These are phyloP conservation scores for Phlogophora meticulosa DNA, from an alignment of 2,888 invertebrate species.

Conservation along the genomic window DNA sequence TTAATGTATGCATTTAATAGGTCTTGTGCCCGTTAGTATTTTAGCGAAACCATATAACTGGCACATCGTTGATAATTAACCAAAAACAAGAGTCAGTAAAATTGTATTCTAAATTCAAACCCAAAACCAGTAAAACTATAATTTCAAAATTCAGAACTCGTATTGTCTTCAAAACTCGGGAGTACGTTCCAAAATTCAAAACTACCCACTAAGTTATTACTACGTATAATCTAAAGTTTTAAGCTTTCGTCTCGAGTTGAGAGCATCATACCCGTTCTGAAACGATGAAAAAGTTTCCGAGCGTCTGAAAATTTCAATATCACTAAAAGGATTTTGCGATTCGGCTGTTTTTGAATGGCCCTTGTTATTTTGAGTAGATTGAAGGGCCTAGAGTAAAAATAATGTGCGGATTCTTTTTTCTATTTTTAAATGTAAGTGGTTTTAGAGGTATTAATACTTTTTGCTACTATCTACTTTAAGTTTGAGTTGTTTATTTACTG, in stretches of 20 bases:
- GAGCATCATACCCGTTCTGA: slow-evolving; percentile 54
- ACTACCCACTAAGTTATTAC: slow-evolving; percentile 59
- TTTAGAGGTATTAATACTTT: slow-evolving; percentile 17
- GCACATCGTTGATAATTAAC: not conserved
- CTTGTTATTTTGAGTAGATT: slow-evolving; percentile 64
- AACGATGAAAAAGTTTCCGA: slow-evolving; percentile 63
- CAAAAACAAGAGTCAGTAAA: not conserved
- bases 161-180: slow-evolving; percentile 30
- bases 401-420: slow-evolving; percentile 11
- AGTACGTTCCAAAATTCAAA: slow-evolving; percentile 37
- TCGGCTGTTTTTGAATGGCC: slow-evolving; percentile 69
- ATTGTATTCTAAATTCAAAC: slow-evolving; percentile 8
- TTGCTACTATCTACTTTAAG: slow-evolving; percentile 4
- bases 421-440: slow-evolving; percentile 37
- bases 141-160: slow-evolving; percentile 42
- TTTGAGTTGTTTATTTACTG: not conserved
- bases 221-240: slow-evolving; percentile 59
- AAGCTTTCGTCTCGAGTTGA: slow-evolving; percentile 44
- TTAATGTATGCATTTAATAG: too few species aligned
- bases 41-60: too few species aligned
- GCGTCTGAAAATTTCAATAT: slow-evolving; percentile 72
- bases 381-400: slow-evolving; percentile 48
- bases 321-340: slow-evolving; percentile 73
- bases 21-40: too few species aligned
- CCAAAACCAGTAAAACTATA: slow-evolving; percentile 1